Evolutionary conservation across 2,888 invertebrate species (phyloP).

Genomic region (Tiphia femorata): DNA sequence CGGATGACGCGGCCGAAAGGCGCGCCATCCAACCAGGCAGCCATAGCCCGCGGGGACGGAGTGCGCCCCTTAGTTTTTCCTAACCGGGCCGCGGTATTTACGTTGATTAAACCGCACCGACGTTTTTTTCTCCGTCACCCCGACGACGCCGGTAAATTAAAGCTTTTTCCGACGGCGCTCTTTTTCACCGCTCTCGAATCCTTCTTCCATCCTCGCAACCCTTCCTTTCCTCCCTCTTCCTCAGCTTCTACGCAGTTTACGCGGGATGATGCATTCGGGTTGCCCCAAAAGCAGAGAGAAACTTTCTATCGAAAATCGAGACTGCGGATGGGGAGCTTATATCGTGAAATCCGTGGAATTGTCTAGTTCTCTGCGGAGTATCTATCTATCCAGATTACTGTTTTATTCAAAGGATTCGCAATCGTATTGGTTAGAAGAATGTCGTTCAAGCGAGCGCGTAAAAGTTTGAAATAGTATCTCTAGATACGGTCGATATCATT

Average conservation of each 20-base stretch:
- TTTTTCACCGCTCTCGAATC: background rate
- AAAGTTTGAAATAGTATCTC: no score
- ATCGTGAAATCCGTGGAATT: conserved; percentile 4
- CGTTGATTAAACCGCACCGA: conserved; percentile 34
- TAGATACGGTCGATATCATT: no score
- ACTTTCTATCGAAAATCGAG: conserved; percentile 5
- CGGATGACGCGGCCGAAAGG: conserved; percentile 3
- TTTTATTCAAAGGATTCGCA: no score
- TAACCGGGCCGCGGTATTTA: conserved; percentile 13
- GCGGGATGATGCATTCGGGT: conserved; percentile 17
- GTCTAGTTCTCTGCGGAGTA: no score
- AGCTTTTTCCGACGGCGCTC: conserved; percentile 12
- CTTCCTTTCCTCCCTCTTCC: conserved; percentile 7
- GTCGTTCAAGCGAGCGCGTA: no score
- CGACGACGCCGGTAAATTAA: conserved; percentile 18
- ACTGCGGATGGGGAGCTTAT: background rate
- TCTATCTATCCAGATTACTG: no score
- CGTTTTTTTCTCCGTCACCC: conserved; percentile 19
- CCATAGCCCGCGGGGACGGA: no score
- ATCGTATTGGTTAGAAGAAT: no score
- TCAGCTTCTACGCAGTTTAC: background rate
- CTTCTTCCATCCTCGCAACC: background rate
- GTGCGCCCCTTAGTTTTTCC: conserved; percentile 4
- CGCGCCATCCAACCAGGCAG: no score
- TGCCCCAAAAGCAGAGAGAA: conserved; percentile 15